A percentile compares a stretch with the other conserved stretches of the same genome.
Evolutionary conservation across 1,140 invertebrate genomes (phyloP).

Genomic region (Polypedilum vanderplanki): DNA sequence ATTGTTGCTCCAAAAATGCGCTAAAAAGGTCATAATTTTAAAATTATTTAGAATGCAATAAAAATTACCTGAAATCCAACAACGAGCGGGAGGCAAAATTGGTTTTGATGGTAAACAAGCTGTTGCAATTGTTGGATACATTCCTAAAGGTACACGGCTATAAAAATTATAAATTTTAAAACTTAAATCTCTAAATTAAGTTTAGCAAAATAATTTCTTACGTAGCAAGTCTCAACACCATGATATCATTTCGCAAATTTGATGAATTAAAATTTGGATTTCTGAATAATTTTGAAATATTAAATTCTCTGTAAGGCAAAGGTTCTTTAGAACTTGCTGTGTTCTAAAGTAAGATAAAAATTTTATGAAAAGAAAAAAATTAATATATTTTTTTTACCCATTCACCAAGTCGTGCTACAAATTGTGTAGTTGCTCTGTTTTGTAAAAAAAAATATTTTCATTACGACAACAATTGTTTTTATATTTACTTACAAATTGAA

Average conservation of each 20-base stretch:
- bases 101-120: not conserved
- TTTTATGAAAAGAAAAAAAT: not conserved
- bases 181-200: not conserved
- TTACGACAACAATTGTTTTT: not conserved
- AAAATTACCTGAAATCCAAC: not conserved
- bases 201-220: not conserved
- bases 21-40: no score
- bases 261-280: not conserved
- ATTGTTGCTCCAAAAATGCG: no score
- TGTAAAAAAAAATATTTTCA: not conserved
- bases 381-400: not conserved
- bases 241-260: not conserved
- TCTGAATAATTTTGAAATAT: not conserved
- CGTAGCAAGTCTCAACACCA: not conserved
- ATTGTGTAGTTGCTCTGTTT: not conserved
- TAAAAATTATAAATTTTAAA: not conserved
- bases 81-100: not conserved
- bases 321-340: not conserved
- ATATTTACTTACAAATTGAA: not conserved
- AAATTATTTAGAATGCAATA: no score
- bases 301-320: not conserved
- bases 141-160: not conserved
- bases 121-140: not conserved
- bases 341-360: not conserved
- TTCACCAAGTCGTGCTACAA: not conserved